These are phyloP conservation scores for Perccottus glenii DNA, from an alignment of 2,113 vertebrate genomes.

Conservation along the genomic window DNA sequence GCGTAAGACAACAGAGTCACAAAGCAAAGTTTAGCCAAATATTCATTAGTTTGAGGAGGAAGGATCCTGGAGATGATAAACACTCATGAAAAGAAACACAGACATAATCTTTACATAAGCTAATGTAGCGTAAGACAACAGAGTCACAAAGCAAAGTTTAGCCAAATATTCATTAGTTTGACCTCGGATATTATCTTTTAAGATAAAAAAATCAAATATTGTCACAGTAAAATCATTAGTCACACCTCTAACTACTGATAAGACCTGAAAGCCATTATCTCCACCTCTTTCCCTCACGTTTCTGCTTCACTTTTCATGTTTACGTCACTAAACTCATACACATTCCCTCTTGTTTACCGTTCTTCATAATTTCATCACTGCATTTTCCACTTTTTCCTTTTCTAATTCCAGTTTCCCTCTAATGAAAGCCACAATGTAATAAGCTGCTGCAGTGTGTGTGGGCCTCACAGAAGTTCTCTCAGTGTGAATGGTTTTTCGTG, in stretches of 20 bases:
- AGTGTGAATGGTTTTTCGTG: slow-evolving; percentile 76
- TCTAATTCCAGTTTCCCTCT: slow-evolving; percentile 37
- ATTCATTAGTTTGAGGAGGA: background rate
- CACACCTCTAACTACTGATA: background rate
- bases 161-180: too few species aligned
- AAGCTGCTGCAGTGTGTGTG: slow-evolving; percentile 19
- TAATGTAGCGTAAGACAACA: too few species aligned
- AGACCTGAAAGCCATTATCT: background rate
- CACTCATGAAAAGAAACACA: too few species aligned
- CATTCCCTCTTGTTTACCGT: slow-evolving; percentile 45
- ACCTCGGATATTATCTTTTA: background rate
- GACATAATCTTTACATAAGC: too few species aligned
- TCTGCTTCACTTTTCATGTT: background rate
- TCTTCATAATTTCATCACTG: slow-evolving; percentile 41
- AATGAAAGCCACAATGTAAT: slow-evolving; percentile 25
- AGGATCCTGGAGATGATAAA: too few species aligned
- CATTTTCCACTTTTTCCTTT: slow-evolving; percentile 20
- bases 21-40: too few species aligned
- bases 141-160: too few species aligned
- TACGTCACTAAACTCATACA: background rate
- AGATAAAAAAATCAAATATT: background rate
- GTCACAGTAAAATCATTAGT: background rate
- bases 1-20: too few species aligned
- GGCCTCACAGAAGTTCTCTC: slow-evolving; percentile 66
- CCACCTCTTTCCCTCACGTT: background rate